phyloP scores from a whole-genome alignment of 2,888 invertebrate species.

The Tryphoninae sp. region DNA sequence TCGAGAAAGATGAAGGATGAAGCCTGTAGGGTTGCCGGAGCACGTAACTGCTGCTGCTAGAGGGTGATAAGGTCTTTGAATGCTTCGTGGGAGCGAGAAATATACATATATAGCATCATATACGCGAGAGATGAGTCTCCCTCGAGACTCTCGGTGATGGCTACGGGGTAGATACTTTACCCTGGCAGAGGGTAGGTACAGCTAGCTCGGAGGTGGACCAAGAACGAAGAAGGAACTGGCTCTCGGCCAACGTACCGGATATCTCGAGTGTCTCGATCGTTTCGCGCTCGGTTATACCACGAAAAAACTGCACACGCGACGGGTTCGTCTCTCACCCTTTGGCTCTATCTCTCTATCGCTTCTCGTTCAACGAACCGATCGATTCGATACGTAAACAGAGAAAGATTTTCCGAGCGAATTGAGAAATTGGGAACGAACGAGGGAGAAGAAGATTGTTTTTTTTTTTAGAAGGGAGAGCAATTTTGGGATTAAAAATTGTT shows the following conservation, averaged over 20 bases:
- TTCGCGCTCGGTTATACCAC: slow-evolving; percentile 23
- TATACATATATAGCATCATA: neutral
- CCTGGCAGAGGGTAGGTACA: slow-evolving; percentile 7
- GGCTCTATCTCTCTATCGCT: slow-evolving; percentile 19
- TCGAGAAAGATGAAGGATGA: slow-evolving; percentile 39
- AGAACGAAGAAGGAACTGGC: slow-evolving; percentile 45
- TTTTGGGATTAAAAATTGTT: neutral
- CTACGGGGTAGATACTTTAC: neutral
- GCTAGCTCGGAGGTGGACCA: slow-evolving; percentile 13
- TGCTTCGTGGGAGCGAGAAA: slow-evolving; percentile 6
- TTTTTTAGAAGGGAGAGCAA: neutral
- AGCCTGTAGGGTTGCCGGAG: slow-evolving; percentile 20
- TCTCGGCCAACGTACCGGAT: slow-evolving; percentile 56
- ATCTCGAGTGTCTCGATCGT: slow-evolving; percentile 35
- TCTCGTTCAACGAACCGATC: slow-evolving; percentile 6
- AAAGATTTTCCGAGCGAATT: neutral
- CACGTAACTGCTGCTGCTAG: slow-evolving; percentile 51
- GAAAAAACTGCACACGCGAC: slow-evolving; percentile 30
- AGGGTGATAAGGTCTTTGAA: slow-evolving; percentile 46
- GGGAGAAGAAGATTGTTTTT: neutral
- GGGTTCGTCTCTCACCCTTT: neutral
- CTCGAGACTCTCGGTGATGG: slow-evolving; percentile 1
- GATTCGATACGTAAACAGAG: slow-evolving; percentile 20
- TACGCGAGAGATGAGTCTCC: too few relatives aligned
- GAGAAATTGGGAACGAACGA: neutral